A percentile compares a stretch with the other conserved stretches of the same genome.
Conservation (phyloP, 1,140 invertebrate genomes). For the Stenopsyche tienmushanensis region DNA sequence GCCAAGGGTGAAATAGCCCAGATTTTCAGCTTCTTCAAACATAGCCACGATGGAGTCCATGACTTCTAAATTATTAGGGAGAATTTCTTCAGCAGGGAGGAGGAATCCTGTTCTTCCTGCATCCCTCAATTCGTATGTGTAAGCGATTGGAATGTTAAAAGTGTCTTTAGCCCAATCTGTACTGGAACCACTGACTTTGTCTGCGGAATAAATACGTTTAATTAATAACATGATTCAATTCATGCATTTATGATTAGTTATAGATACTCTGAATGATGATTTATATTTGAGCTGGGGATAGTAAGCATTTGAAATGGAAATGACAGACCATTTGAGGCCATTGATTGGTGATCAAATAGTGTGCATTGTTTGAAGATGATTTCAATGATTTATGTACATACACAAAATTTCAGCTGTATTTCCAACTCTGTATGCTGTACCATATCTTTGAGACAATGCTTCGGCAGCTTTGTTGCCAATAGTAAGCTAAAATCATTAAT, state of each 20-base stretch:
- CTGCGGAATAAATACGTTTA: too few relatives aligned
- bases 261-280: neutral
- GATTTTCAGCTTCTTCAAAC: conserved; percentile 56
- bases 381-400: conserved; percentile 40
- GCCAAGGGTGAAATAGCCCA: conserved; percentile 45
- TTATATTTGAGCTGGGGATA: too few relatives aligned
- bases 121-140: conserved; percentile 71
- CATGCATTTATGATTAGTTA: too few relatives aligned
- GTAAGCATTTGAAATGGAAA: too few relatives aligned
- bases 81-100: conserved; percentile 72
- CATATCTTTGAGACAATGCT: conserved; percentile 52
- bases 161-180: conserved; percentile 71
- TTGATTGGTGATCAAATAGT: too few relatives aligned
- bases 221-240: too few relatives aligned
- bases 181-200: conserved; percentile 62
- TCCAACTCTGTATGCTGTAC: conserved; percentile 53
- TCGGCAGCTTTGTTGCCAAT: conserved; percentile 46
- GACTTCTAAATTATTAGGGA: conserved; percentile 71
- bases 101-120: conserved; percentile 74
- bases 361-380: neutral
- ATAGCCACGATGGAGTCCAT: conserved; percentile 64
- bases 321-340: too few relatives aligned
- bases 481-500: conserved; percentile 1
- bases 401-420: conserved; percentile 59
- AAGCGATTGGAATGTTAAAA: conserved; percentile 65